Evolutionary conservation across 2,888 invertebrate species (phyloP).

Genomic region (Drosophila ustulata): DNA sequence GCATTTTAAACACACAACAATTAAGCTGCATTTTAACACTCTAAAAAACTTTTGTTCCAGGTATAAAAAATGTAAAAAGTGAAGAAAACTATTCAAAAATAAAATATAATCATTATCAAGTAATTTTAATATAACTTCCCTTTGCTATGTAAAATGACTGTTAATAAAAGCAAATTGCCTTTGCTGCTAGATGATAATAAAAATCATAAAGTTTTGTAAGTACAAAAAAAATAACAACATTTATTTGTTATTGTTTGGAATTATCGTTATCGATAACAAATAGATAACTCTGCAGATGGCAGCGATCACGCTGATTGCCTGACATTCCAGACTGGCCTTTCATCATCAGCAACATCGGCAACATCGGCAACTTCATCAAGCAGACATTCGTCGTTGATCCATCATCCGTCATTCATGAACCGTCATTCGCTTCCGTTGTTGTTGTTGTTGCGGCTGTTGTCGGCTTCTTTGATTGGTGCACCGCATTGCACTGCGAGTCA

Average conservation of each 20-base stretch:
- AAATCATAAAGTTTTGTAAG: no score
- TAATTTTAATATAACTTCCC: no score
- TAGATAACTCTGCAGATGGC: conserved; percentile 9
- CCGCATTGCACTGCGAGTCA: conserved; percentile 13
- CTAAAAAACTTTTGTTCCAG: no score
- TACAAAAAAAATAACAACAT: no score
- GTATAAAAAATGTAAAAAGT: no score
- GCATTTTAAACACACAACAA: no score
- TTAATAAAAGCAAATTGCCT: background rate
- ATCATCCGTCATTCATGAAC: conserved; percentile 25
- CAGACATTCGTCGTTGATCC: conserved; percentile 32
- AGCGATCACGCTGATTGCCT: conserved; percentile 13
- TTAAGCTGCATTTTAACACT: no score
- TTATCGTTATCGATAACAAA: conserved; percentile 14
- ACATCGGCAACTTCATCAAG: conserved; percentile 15
- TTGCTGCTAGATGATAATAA: background rate
- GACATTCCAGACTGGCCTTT: conserved; percentile 13
- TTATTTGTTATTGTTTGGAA: background rate
- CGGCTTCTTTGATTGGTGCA: conserved; percentile 42
- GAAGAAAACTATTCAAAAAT: no score
- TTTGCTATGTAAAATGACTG: background rate
- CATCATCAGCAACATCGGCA: conserved; percentile 3
- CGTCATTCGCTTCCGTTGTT: conserved; percentile 54
- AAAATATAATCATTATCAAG: no score
- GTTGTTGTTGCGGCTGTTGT: conserved; percentile 22